phyloP scores from a whole-genome alignment of 2,113 vertebrate genomes.

The Neoarius graeffei region DNA sequence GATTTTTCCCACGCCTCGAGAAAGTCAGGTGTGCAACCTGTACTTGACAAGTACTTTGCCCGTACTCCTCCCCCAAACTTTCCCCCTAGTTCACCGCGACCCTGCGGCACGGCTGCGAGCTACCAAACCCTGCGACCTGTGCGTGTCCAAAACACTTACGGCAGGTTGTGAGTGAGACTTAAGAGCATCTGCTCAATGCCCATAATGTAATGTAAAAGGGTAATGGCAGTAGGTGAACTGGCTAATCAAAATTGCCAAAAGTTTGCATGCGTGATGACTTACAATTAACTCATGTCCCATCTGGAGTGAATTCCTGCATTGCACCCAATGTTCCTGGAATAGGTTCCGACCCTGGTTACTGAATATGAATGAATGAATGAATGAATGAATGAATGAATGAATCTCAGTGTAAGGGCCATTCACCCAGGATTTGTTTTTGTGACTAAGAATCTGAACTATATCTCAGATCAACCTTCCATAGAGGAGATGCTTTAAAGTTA shows the following conservation, averaged over 20 bases:
- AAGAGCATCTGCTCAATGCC: too few relatives aligned
- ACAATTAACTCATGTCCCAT: not conserved
- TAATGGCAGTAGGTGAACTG: not conserved
- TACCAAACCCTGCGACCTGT: too few relatives aligned
- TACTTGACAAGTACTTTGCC: too few relatives aligned
- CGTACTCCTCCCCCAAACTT: too few relatives aligned
- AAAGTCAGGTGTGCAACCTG: too few relatives aligned
- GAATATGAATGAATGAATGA: not conserved
- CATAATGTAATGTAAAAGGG: too few relatives aligned
- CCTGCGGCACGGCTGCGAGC: too few relatives aligned
- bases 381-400: not conserved
- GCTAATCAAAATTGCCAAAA: not conserved
- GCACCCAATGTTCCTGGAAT: not conserved
- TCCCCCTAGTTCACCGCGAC: too few relatives aligned
- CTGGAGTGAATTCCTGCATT: not conserved
- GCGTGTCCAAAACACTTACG: too few relatives aligned
- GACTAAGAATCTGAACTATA: not conserved
- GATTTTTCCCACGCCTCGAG: too few relatives aligned
- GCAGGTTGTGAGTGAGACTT: too few relatives aligned
- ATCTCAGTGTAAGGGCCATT: not conserved
- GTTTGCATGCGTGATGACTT: not conserved
- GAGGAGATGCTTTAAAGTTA: not conserved
- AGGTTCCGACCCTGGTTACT: not conserved
- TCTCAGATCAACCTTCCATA: not conserved
- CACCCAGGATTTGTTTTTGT: not conserved